Percentiles rank a stretch among this genome's conserved stretches.
phyloP scores from a whole-genome alignment of 1,140 invertebrate genomes.

The Leptopilina clavipes region DNA sequence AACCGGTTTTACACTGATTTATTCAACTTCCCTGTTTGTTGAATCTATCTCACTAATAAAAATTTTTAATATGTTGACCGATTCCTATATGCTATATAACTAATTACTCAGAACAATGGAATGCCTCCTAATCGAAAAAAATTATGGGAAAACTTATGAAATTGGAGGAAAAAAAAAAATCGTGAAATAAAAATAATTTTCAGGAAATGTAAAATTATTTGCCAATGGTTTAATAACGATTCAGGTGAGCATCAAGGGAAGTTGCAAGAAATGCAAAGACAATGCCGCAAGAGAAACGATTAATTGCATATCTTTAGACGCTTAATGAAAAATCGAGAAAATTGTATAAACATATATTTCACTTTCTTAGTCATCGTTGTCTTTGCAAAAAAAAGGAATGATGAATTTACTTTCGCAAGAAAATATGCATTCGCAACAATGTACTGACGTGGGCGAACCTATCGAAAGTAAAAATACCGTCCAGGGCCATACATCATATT shows the following conservation, averaged over 20 bases:
- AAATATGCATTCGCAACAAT: conserved; percentile 31
- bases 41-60: conserved; percentile 21
- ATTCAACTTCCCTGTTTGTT: conserved; percentile 7
- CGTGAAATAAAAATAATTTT: not conserved
- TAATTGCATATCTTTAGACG: not conserved
- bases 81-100: not conserved
- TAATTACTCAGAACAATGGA: not conserved
- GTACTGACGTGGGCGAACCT: conserved; percentile 44
- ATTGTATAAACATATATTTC: not conserved
- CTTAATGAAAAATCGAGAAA: not conserved
- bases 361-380: conserved; percentile 17
- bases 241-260: not conserved
- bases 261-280: not conserved
- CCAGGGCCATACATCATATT: conserved; percentile 46
- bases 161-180: not conserved
- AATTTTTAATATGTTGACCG: not conserved
- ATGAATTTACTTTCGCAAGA: conserved; percentile 39
- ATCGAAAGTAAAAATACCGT: conserved; percentile 56
- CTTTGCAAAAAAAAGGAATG: not conserved
- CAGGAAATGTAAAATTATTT: not conserved
- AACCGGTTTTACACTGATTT: conserved; percentile 12
- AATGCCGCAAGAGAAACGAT: not conserved
- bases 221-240: not conserved
- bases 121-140: too few relatives aligned
- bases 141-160: too few relatives aligned